These are phyloP conservation scores for Oncorhynchus nerka DNA, from an alignment of 2,113 vertebrate genomes.

Conservation along the genomic window DNA sequence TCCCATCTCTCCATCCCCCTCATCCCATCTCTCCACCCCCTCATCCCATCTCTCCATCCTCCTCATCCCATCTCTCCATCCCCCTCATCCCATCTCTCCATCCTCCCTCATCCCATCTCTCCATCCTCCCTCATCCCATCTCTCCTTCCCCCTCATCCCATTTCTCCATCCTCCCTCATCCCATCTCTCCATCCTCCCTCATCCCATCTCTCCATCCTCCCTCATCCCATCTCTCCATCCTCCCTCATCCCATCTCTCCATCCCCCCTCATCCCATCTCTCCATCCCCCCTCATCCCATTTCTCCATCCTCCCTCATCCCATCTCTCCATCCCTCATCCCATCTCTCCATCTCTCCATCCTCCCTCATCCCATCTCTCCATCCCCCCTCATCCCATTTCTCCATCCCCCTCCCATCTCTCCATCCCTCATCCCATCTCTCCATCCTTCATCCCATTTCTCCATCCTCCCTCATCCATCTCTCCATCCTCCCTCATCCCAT, in stretches of 20 bases:
- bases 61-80: neutral
- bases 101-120: neutral
- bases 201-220: neutral
- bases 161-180: no score
- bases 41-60: neutral
- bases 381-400: no score
- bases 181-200: neutral
- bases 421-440: no score
- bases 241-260: neutral
- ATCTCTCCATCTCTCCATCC: no score
- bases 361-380: no score
- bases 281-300: neutral
- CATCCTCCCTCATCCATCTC: no score
- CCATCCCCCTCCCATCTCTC: neutral
- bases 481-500: no score
- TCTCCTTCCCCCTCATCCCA: no score
- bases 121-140: no score
- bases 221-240: neutral
- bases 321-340: neutral
- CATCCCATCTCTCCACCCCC: neutral
- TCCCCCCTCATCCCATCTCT: neutral
- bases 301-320: neutral
- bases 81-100: neutral
- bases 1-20: no score
- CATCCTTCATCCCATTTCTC: no score